phyloP scores from a whole-genome alignment of 1,140 invertebrate genomes.

The Pseudomyrmex sp. region DNA sequence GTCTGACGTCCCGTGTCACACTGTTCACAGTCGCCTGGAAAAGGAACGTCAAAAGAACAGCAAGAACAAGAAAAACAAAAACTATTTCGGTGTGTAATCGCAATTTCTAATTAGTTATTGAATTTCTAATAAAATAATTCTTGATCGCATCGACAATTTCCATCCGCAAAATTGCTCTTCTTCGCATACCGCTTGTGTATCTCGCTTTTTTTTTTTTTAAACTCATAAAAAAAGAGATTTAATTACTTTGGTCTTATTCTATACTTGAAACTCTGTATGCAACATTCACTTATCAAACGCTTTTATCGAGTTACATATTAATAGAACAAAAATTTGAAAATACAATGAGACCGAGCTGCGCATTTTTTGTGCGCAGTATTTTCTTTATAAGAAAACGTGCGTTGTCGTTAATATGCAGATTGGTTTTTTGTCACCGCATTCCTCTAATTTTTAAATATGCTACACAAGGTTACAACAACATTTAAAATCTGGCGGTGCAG shows the following conservation, averaged over 20 bases:
- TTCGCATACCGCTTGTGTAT: not conserved
- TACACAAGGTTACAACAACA: not conserved
- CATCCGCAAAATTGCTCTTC: not conserved
- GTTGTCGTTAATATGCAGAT: not conserved
- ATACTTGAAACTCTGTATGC: no score
- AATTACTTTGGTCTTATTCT: no score
- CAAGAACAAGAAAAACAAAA: no score
- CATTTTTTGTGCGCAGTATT: not conserved
- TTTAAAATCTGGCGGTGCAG: not conserved
- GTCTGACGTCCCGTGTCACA: no score
- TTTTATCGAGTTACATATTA: not conserved
- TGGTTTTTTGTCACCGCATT: not conserved
- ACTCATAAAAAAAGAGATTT: no score
- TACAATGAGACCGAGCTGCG: not conserved
- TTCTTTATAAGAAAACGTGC: not conserved
- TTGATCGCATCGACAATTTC: not conserved
- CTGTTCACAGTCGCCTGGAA: no score
- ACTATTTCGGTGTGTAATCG: constrained; percentile 9
- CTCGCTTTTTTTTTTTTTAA: no score
- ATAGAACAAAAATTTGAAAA: not conserved
- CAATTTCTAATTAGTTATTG: not conserved
- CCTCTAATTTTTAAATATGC: not conserved
- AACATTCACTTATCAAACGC: not conserved
- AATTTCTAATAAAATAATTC: not conserved
- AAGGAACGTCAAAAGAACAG: no score